phyloP scores from a whole-genome alignment of 2,797 vertebrate genomes.

The Nannoperca obscura region DNA sequence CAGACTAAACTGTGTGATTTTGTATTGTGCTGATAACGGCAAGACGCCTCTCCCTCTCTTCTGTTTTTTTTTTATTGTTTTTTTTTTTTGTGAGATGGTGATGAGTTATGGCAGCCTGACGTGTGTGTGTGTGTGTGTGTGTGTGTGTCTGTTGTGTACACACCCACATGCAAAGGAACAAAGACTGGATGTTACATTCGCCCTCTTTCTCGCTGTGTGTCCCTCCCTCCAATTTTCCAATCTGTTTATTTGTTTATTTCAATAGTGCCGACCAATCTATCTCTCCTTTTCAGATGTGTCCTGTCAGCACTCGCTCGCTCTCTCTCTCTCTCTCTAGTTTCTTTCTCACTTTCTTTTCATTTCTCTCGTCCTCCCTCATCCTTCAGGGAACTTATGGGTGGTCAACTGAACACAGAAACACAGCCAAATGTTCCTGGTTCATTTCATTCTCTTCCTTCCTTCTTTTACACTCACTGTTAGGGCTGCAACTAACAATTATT shows the following conservation, averaged over 20 bases:
- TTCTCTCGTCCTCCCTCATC: slow-evolving; percentile 8
- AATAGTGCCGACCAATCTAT: slow-evolving; percentile 47
- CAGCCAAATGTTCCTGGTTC: slow-evolving; percentile 4
- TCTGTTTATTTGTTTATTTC: slow-evolving; percentile 68
- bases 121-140: slow-evolving; percentile 52
- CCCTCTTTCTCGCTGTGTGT: slow-evolving; percentile 36
- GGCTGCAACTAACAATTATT: background rate
- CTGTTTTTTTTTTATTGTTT: background rate
- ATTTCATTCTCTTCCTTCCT: background rate
- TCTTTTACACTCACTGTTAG: background rate
- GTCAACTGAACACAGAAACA: slow-evolving; percentile 15
- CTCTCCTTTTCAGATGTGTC: slow-evolving; percentile 45
- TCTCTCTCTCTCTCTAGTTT: slow-evolving; percentile 3
- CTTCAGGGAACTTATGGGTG: slow-evolving; percentile 24
- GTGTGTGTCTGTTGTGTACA: slow-evolving; percentile 30
- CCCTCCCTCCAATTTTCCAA: slow-evolving; percentile 56
- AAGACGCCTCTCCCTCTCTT: slow-evolving; percentile 24
- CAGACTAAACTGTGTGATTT: slow-evolving; percentile 61
- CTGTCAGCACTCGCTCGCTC: too few species aligned
- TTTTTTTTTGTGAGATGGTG: slow-evolving; percentile 57
- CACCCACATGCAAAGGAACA: slow-evolving; percentile 69
- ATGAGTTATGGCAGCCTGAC: slow-evolving; percentile 74
- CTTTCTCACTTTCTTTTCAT: slow-evolving; percentile 6
- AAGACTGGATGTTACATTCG: slow-evolving; percentile 57
- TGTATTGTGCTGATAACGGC: slow-evolving; percentile 65